Percentiles rank a stretch among this genome's conserved stretches.
phyloP scores from a whole-genome alignment of 2,888 invertebrate species.

The Drosophila formosana region DNA sequence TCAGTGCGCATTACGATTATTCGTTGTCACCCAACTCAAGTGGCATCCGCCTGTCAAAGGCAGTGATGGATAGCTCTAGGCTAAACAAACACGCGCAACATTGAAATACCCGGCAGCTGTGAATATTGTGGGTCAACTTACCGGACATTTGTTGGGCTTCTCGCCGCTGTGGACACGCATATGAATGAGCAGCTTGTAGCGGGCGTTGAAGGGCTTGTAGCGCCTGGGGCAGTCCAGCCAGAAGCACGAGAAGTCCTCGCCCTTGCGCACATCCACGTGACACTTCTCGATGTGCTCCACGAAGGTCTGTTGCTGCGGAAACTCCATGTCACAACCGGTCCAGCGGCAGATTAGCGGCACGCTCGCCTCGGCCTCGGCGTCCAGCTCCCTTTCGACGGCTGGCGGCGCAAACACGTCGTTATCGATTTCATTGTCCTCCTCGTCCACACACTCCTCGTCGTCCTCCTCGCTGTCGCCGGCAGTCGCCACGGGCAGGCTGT shows the following conservation, averaged over 20 bases:
- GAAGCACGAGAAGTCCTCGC: slow-evolving; percentile 96
- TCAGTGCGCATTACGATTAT: slow-evolving; percentile 15
- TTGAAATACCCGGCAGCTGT: slow-evolving; percentile 15
- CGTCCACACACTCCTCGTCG: slow-evolving; percentile 49
- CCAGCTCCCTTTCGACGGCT: slow-evolving; percentile 6
- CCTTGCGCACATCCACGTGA: slow-evolving; percentile 94
- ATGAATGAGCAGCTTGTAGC: slow-evolving; percentile 96
- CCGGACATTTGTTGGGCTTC: slow-evolving; percentile 98
- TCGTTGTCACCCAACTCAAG: slow-evolving; percentile 7
- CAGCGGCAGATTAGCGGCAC: slow-evolving; percentile 89
- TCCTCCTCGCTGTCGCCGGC: slow-evolving; percentile 49
- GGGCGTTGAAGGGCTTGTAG: slow-evolving; percentile 96
- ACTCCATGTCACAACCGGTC: slow-evolving; percentile 93
- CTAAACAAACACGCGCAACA: slow-evolving; percentile 19
- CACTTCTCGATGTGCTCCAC: slow-evolving; percentile 93
- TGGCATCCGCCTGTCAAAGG: slow-evolving; percentile 4
- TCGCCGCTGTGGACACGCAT: slow-evolving; percentile 99
- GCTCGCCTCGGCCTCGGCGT: slow-evolving; percentile 29
- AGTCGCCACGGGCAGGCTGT: slow-evolving; percentile 22
- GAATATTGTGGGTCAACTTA: slow-evolving; percentile 87
- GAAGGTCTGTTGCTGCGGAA: slow-evolving; percentile 91
- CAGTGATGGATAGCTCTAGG: slow-evolving; percentile 7
- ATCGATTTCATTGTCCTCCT: slow-evolving; percentile 43
- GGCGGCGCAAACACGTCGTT: slow-evolving; percentile 58
- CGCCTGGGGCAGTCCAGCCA: slow-evolving; percentile 97